These are phyloP conservation scores for Dasyprocta punctata DNA, from an alignment of 2,113 vertebrate species.

Conservation along the genomic window DNA sequence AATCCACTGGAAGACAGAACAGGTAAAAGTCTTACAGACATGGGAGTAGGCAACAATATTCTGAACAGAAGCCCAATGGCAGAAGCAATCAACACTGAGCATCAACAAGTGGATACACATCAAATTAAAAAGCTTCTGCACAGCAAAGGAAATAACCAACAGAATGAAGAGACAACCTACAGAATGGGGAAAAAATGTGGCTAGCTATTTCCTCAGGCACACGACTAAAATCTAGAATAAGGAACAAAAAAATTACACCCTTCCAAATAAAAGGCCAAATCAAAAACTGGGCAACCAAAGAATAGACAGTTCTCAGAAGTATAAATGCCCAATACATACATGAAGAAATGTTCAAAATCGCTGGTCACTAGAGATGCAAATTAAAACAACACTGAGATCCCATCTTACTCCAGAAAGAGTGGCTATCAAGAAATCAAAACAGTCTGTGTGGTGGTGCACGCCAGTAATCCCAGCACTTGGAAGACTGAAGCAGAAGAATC, in stretches of 20 bases:
- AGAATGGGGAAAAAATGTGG: neutral
- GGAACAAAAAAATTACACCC: neutral
- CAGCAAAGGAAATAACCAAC: neutral
- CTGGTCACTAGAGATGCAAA: neutral
- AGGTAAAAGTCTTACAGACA: neutral
- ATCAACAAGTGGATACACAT: neutral
- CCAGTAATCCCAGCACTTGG: neutral
- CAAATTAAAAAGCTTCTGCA: neutral
- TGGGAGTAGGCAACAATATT: neutral
- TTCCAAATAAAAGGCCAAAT: neutral
- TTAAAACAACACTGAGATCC: neutral
- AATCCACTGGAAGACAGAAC: neutral
- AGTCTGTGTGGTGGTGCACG: neutral
- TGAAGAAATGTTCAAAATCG: neutral
- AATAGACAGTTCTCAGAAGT: neutral
- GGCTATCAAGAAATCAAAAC: neutral
- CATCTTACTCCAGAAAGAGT: neutral
- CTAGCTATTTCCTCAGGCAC: neutral
- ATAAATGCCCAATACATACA: neutral
- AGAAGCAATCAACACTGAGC: neutral
- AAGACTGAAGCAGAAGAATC: neutral
- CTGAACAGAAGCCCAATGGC: neutral
- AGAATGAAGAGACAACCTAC: neutral
- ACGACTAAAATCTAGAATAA: neutral
- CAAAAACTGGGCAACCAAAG: neutral